These are phyloP conservation scores for Capromys pilorides DNA, from an alignment of 2,797 vertebrate species.

Conservation along the genomic window DNA sequence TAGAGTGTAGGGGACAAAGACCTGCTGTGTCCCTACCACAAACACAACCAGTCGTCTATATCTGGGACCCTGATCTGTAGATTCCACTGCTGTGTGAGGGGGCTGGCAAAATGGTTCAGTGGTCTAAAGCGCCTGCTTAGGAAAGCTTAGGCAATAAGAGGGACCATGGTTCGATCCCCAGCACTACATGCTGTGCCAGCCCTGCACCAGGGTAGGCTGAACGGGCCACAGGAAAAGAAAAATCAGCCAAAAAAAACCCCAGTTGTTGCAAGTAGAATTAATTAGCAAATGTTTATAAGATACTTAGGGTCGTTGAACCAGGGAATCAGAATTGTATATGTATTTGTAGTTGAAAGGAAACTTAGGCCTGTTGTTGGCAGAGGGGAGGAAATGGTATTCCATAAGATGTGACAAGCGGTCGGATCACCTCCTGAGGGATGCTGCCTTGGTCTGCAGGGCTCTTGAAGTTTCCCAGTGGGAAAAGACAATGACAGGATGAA, in stretches of 20 bases:
- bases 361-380: neutral
- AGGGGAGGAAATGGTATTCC: neutral
- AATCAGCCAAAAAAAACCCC: too few relatives aligned
- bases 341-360: neutral
- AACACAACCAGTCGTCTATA: neutral
- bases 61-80: neutral
- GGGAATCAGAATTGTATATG: neutral
- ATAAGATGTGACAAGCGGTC: neutral
- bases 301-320: neutral
- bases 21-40: neutral
- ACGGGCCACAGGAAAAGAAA: neutral
- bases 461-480: too few relatives aligned
- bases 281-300: neutral
- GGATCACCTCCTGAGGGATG: neutral
- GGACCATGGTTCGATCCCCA: too few relatives aligned
- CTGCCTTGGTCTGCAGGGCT: neutral
- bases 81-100: neutral
- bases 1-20: neutral
- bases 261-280: neutral
- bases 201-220: too few relatives aligned
- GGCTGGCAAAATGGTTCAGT: too few relatives aligned
- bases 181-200: too few relatives aligned
- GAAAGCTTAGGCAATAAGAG: too few relatives aligned
- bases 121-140: too few relatives aligned
- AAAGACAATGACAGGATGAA: too few relatives aligned